Evolutionary conservation across 2,888 invertebrate genomes (phyloP).

Genomic region (Lasioglossum pauxillum): DNA sequence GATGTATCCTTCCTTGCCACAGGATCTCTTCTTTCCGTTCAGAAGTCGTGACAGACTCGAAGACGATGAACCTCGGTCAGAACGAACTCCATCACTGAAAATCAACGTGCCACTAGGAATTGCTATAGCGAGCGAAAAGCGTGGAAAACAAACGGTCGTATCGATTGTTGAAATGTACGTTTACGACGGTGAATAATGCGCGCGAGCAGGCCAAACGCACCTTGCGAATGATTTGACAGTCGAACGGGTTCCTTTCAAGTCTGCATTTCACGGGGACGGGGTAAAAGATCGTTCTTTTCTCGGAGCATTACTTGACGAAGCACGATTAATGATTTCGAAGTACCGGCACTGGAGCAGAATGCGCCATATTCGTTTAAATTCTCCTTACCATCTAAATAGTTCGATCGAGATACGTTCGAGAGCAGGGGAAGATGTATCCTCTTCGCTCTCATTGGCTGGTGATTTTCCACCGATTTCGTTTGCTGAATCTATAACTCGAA

Average conservation of each 20-base stretch:
- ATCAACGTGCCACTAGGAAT: background rate
- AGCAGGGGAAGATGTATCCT: background rate
- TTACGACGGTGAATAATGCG: background rate
- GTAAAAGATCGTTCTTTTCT: background rate
- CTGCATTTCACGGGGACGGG: background rate
- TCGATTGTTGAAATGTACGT: conserved; percentile 30
- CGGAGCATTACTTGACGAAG: background rate
- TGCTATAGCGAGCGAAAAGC: conserved; percentile 3
- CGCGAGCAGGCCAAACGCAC: background rate
- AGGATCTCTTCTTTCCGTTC: background rate
- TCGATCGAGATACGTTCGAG: background rate
- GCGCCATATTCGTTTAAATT: conserved; percentile 39
- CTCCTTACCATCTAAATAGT: background rate
- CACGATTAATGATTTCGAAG: background rate
- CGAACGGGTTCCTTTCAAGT: background rate
- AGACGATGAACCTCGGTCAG: background rate
- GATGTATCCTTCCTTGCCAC: background rate
- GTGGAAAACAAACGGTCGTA: conserved; percentile 23
- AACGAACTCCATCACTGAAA: conserved; percentile 1
- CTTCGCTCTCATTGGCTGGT: background rate
- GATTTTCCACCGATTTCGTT: background rate
- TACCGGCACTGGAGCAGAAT: conserved; percentile 3
- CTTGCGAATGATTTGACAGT: background rate
- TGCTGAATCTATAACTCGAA: background rate
- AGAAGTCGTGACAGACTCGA: background rate